Evolutionary conservation across 2,797 vertebrate species (phyloP).

Genomic region (Calcarius lapponicus): DNA sequence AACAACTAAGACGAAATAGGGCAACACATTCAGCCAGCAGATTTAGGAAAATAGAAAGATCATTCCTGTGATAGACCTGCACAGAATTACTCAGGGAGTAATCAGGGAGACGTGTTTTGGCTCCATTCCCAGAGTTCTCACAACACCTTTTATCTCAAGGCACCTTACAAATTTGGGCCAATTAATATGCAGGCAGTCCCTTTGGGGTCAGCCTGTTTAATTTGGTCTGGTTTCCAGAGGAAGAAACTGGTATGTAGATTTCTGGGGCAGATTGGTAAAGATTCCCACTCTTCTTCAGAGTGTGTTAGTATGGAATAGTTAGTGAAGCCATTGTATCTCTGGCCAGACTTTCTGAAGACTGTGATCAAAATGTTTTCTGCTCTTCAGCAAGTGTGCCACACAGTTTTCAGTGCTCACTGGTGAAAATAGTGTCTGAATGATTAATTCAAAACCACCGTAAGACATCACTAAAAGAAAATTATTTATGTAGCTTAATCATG

Average conservation of each 20-base stretch:
- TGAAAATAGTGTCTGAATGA: background rate
- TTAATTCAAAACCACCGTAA: background rate
- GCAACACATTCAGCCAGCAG: background rate
- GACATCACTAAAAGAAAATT: background rate
- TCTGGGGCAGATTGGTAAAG: background rate
- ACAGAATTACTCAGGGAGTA: background rate
- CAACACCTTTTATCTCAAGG: background rate
- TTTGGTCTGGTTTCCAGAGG: background rate
- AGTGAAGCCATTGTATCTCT: fast-evolving
- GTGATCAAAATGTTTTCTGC: background rate
- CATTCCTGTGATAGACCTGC: background rate
- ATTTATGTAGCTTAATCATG: background rate
- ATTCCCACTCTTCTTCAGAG: background rate
- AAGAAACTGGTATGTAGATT: background rate
- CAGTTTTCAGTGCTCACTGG: background rate
- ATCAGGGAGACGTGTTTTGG: background rate
- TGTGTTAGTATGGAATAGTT: background rate
- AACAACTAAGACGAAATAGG: slow-evolving; percentile 3
- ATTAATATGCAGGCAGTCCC: background rate
- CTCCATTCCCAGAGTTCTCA: background rate
- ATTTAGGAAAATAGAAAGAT: background rate
- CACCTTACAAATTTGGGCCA: background rate
- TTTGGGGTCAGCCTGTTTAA: background rate
- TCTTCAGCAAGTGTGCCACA: background rate
- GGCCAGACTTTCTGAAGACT: background rate